A percentile compares a stretch with the other conserved stretches of the same genome.
Evolutionary conservation across 2,888 invertebrate genomes (phyloP).

Genomic region (Mythimna lalbum): DNA sequence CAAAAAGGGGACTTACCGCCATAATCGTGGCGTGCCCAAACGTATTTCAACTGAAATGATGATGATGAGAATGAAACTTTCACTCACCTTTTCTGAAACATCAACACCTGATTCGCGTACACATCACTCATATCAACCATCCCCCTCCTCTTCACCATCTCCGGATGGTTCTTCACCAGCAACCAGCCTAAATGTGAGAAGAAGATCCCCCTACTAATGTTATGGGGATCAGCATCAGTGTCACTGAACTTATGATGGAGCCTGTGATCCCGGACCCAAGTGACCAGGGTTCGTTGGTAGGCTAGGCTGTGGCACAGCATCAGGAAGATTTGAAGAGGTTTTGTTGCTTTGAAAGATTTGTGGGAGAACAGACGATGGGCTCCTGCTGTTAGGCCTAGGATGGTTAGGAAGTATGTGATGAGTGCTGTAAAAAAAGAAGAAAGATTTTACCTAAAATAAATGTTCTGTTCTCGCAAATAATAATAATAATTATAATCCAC

Average conservation of each 20-base stretch:
- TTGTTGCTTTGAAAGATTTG: conserved; percentile 68
- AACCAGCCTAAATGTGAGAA: conserved; percentile 96
- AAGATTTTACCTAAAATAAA: no score
- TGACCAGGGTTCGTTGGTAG: conserved; percentile 64
- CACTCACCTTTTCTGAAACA: conserved; percentile 92
- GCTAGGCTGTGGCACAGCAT: conserved; percentile 69
- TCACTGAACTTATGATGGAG: conserved; percentile 81
- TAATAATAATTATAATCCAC: no score
- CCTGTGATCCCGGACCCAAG: conserved; percentile 62
- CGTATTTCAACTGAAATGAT: no score
- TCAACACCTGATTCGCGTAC: conserved; percentile 92
- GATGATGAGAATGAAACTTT: no score
- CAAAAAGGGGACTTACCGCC: no score
- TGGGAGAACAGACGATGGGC: conserved; percentile 71
- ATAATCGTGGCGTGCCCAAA: no score
- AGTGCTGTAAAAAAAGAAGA: conserved; percentile 43
- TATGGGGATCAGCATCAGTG: conserved; percentile 86
- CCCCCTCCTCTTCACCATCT: conserved; percentile 92
- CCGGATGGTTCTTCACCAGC: conserved; percentile 93
- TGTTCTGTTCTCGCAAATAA: no score
- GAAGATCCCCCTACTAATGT: conserved; percentile 93
- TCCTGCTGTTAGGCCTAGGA: conserved; percentile 67
- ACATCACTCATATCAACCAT: conserved; percentile 93
- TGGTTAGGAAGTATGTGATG: conserved; percentile 27
- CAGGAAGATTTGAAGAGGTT: conserved; percentile 67